Conservation (phyloP, 2,113 vertebrate species). For the Copsychus sechellarum region DNA sequence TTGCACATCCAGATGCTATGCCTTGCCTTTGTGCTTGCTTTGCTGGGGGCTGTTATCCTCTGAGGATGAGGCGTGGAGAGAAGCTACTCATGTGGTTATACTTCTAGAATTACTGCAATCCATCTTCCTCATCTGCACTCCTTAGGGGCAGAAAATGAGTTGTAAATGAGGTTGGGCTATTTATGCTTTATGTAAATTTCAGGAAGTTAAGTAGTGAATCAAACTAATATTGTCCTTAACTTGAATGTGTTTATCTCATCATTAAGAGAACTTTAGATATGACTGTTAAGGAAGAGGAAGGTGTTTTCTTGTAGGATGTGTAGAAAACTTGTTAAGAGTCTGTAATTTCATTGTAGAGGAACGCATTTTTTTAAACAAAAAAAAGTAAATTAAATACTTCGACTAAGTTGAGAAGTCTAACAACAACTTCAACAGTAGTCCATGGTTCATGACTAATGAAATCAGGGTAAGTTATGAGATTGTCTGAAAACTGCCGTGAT, state of each 20-base stretch:
- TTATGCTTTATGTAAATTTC: neutral
- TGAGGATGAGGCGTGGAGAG: neutral
- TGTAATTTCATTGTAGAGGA: neutral
- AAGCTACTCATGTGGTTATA: neutral
- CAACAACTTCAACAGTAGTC: neutral
- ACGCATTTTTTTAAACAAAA: neutral
- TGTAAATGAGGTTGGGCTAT: neutral
- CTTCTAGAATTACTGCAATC: neutral
- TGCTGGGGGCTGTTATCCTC: neutral
- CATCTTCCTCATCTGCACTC: neutral
- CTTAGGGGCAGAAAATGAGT: neutral
- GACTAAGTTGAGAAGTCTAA: neutral
- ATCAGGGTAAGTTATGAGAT: neutral
- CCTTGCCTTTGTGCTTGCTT: neutral
- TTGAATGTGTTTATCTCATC: neutral
- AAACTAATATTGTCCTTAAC: neutral
- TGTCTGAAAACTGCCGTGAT: neutral
- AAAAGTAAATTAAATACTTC: neutral
- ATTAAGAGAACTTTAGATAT: neutral
- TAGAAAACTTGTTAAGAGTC: neutral
- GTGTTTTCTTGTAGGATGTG: neutral
- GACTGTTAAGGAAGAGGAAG: neutral
- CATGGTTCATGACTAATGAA: neutral
- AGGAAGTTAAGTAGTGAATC: neutral
- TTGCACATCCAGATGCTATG: fast-evolving